Conservation (phyloP, 2,113 vertebrate genomes). For the Lota lota region DNA sequence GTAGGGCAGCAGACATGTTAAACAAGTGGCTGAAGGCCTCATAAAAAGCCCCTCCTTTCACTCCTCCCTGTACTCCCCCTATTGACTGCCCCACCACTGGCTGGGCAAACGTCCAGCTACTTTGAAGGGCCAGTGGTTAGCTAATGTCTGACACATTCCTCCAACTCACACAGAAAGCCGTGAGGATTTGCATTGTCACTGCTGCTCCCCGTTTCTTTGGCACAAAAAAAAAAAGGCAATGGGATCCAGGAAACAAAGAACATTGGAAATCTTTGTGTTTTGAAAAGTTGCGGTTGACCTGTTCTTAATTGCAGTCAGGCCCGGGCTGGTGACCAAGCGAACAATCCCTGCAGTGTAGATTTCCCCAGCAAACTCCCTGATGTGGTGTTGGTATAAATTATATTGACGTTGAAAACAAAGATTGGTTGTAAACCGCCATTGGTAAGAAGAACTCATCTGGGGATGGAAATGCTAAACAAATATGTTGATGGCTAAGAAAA, state of each 20-base stretch:
- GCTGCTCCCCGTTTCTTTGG: neutral
- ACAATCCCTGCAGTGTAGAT: neutral
- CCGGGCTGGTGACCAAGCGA: slow-evolving; percentile 12
- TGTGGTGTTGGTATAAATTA: neutral
- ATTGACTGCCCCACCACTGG: slow-evolving; percentile 20
- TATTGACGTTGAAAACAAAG: neutral
- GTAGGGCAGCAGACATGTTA: slow-evolving; percentile 63
- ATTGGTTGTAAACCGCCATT: no score
- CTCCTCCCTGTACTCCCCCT: slow-evolving; percentile 26
- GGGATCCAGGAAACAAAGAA: neutral
- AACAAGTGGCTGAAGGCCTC: slow-evolving; percentile 43
- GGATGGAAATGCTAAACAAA: neutral
- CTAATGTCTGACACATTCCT: slow-evolving; percentile 57
- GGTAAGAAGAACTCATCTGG: no score
- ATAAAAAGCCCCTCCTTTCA: slow-evolving; percentile 23
- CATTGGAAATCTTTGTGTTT: slow-evolving; percentile 1
- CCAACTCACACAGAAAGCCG: slow-evolving; percentile 36
- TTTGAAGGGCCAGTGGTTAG: slow-evolving; percentile 29
- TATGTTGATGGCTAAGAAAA: neutral
- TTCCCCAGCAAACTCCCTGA: neutral
- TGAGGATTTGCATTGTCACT: slow-evolving; percentile 22
- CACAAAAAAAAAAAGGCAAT: slow-evolving; percentile 10
- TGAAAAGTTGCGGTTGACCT: slow-evolving; percentile 20
- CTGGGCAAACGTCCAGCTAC: slow-evolving; percentile 1
- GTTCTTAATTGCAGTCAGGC: slow-evolving; percentile 34